Conservation (phyloP, 1,140 invertebrate genomes). For the Drosophila repletoides region DNA sequence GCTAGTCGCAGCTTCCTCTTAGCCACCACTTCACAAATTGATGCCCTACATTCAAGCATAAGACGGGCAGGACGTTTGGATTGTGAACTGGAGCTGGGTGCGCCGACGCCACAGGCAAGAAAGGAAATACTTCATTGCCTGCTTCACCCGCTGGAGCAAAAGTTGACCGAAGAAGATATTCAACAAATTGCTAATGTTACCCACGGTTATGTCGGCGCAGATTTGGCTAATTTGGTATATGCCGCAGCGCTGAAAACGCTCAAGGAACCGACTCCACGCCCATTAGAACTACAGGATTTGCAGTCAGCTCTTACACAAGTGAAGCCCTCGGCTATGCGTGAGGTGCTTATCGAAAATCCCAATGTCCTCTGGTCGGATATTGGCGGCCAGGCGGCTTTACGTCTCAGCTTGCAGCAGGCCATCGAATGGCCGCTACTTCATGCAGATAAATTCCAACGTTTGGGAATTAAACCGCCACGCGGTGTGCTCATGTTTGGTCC, state of each 20-base stretch:
- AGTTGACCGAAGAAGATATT: slow-evolving; percentile 85
- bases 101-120: slow-evolving; percentile 88
- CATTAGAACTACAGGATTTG: slow-evolving; percentile 84
- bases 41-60: slow-evolving; percentile 87
- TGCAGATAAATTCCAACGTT: slow-evolving; percentile 93
- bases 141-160: slow-evolving; percentile 84
- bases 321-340: slow-evolving; percentile 95
- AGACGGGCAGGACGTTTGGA: slow-evolving; percentile 91
- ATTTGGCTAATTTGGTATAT: slow-evolving; percentile 89
- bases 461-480: slow-evolving; percentile 96
- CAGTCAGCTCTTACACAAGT: slow-evolving; percentile 87
- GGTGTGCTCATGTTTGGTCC: slow-evolving; percentile 98
- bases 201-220: slow-evolving; percentile 95
- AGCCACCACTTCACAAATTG: slow-evolving; percentile 85
- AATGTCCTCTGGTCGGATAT: slow-evolving; percentile 96
- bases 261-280: slow-evolving; percentile 39
- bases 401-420: slow-evolving; percentile 93
- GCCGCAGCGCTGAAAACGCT: slow-evolving; percentile 86
- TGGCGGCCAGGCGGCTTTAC: slow-evolving; percentile 94
- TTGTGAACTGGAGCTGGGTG: slow-evolving; percentile 92
- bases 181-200: slow-evolving; percentile 87
- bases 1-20: slow-evolving; percentile 86
- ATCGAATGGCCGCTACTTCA: slow-evolving; percentile 96
- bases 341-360: slow-evolving; percentile 91
- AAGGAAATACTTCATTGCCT: slow-evolving; percentile 87